Evolutionary conservation across 2,113 vertebrate genomes (phyloP).

Genomic region (Eublepharis macularius): DNA sequence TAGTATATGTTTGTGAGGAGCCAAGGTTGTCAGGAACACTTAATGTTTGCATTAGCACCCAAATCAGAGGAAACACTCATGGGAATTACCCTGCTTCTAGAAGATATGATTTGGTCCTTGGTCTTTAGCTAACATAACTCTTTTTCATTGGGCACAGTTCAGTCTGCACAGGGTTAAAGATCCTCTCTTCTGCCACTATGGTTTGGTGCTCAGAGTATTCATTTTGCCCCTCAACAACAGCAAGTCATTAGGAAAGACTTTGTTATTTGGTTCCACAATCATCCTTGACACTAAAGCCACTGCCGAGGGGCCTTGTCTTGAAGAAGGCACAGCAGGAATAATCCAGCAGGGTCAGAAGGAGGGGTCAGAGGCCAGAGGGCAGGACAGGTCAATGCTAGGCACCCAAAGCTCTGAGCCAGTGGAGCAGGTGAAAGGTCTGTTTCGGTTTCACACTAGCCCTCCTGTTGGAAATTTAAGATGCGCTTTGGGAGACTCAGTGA

Average conservation of each 20-base stretch:
- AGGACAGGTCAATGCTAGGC: slow-evolving; percentile 47
- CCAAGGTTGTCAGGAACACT: neutral
- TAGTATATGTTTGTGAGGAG: neutral
- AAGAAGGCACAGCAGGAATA: slow-evolving; percentile 58
- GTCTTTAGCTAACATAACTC: neutral
- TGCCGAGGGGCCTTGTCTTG: slow-evolving; percentile 49
- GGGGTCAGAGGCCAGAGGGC: slow-evolving; percentile 66
- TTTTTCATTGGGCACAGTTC: neutral
- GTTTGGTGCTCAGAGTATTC: slow-evolving; percentile 40
- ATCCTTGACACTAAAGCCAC: slow-evolving; percentile 43
- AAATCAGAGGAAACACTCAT: neutral
- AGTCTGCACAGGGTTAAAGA: slow-evolving; percentile 32
- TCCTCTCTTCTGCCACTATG: slow-evolving; percentile 5
- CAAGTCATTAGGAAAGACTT: slow-evolving; percentile 32
- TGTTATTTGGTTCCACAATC: slow-evolving; percentile 25
- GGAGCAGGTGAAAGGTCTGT: slow-evolving; percentile 31
- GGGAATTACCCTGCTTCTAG: neutral
- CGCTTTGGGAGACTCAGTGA: slow-evolving; percentile 50
- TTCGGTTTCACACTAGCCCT: slow-evolving; percentile 37
- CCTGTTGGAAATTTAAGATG: slow-evolving; percentile 63
- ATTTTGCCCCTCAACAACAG: slow-evolving; percentile 63
- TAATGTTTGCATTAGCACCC: neutral
- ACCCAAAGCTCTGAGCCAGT: slow-evolving; percentile 17
- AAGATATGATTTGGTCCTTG: neutral
- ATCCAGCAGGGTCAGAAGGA: slow-evolving; percentile 50